phyloP scores from a whole-genome alignment of 2,888 invertebrate species.

The Augiades crinisus region DNA sequence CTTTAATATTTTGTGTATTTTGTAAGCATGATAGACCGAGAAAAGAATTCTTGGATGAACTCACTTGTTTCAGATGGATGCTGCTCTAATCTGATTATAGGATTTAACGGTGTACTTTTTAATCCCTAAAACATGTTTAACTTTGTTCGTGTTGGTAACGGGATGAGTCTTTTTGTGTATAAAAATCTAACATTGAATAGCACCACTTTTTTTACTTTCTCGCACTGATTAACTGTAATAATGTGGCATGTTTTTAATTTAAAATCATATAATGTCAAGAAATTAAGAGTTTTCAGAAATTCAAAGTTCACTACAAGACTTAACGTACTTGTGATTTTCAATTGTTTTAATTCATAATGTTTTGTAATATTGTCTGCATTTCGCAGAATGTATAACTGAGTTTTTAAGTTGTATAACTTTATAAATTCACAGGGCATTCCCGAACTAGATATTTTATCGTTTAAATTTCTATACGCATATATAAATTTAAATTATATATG shows the following conservation, averaged over 20 bases:
- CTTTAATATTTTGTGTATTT: not conserved
- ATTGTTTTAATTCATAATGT: too few species aligned
- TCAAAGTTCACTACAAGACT: too few species aligned
- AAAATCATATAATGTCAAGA: too few species aligned
- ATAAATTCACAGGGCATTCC: too few species aligned
- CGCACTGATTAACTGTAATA: conserved; percentile 10
- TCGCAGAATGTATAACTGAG: too few species aligned
- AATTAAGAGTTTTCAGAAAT: too few species aligned
- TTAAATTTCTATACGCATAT: too few species aligned
- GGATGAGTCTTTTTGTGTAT: conserved; percentile 19
- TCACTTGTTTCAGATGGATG: conserved; percentile 25
- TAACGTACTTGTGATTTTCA: too few species aligned
- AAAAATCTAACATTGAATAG: conserved; percentile 19
- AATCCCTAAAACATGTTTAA: conserved; percentile 11
- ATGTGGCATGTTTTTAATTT: not conserved
- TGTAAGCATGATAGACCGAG: conserved; percentile 3
- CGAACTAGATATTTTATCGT: too few species aligned
- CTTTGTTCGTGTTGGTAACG: conserved; percentile 30
- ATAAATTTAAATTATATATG: too few species aligned
- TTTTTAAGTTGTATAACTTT: too few species aligned
- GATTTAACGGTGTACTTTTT: conserved; percentile 32
- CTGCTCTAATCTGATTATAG: conserved; percentile 35
- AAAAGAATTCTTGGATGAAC: conserved; percentile 23
- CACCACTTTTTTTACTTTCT: not conserved
- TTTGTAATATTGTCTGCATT: not conserved